A percentile compares a stretch with the other conserved stretches of the same genome.
Evolutionary conservation across 2,797 vertebrate genomes (phyloP).

Genomic region (Sebastes baramenuke): DNA sequence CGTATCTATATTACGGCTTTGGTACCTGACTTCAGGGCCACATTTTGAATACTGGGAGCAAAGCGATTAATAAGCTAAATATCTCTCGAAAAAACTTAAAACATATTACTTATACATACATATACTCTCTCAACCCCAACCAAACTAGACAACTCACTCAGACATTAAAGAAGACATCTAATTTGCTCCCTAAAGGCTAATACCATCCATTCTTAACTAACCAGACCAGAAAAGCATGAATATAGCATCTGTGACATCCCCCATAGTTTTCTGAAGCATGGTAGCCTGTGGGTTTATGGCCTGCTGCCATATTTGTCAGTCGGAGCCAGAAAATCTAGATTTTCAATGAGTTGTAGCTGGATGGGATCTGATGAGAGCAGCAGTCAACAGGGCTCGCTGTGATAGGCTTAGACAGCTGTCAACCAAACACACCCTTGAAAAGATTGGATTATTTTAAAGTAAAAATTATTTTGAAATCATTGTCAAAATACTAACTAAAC

Average conservation of each 20-base stretch:
- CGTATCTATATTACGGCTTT: neutral
- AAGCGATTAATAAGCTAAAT: neutral
- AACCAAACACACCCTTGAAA: neutral
- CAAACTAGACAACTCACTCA: neutral
- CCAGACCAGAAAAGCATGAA: neutral
- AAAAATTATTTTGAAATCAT: neutral
- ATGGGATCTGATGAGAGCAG: neutral
- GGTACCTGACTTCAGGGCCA: neutral
- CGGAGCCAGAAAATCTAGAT: neutral
- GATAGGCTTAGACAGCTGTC: neutral
- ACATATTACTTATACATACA: neutral
- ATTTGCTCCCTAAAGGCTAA: neutral
- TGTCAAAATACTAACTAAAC: neutral
- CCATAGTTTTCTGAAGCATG: neutral
- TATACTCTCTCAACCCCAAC: neutral
- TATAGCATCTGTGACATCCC: neutral
- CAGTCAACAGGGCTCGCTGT: neutral
- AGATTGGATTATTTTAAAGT: neutral
- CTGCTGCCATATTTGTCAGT: neutral
- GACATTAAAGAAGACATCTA: neutral
- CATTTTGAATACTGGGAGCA: neutral
- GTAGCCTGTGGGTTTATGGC: neutral
- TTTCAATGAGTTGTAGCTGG: neutral
- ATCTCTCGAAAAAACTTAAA: neutral
- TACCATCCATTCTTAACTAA: neutral